These are phyloP conservation scores for Drosophila auraria DNA, from an alignment of 1,140 invertebrate species.

Conservation along the genomic window DNA sequence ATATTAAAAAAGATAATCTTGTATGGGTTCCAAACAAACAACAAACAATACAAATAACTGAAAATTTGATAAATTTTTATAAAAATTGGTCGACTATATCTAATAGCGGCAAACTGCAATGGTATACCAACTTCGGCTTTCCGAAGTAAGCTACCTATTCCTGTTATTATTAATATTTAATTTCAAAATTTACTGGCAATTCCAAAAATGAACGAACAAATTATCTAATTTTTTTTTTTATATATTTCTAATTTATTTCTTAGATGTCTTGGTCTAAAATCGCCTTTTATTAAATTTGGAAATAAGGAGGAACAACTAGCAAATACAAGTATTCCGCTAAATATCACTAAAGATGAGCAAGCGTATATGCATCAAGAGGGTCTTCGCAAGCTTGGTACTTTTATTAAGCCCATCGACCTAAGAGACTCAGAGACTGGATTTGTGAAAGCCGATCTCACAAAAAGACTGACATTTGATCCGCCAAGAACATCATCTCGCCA, in stretches of 20 bases:
- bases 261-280: conserved; percentile 79
- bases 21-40: no score
- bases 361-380: conserved; percentile 81
- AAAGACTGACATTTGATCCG: conserved; percentile 54
- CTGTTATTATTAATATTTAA: background rate
- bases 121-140: background rate
- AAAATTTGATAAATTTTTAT: no score
- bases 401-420: conserved; percentile 83
- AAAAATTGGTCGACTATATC: no score
- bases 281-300: conserved; percentile 82
- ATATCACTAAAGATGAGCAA: conserved; percentile 82
- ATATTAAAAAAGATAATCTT: no score
- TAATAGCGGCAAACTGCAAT: background rate
- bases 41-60: no score
- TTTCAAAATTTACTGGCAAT: background rate
- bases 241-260: conserved; percentile 9
- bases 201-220: no score
- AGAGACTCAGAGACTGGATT: conserved; percentile 76
- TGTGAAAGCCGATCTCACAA: conserved; percentile 75
- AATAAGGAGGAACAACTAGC: conserved; percentile 74
- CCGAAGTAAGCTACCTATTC: background rate
- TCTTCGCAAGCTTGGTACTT: conserved; percentile 76
- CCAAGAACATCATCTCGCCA: conserved; percentile 51
- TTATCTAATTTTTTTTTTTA: background rate
- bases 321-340: conserved; percentile 80